These are phyloP conservation scores for Teleiodes luculella DNA, from an alignment of 2,888 invertebrate genomes.

Conservation along the genomic window DNA sequence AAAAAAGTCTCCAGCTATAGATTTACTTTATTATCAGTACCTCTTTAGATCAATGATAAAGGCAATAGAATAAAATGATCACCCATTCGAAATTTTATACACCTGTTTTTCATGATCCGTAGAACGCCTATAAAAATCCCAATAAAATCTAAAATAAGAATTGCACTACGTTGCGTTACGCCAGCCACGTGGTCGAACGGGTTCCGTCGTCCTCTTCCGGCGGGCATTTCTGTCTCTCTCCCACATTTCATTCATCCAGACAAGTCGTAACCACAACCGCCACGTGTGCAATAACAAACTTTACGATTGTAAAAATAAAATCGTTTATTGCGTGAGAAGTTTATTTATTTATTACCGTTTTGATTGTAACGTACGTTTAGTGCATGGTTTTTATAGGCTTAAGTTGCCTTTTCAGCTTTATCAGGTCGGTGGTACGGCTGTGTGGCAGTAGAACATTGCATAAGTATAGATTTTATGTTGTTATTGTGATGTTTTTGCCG, in stretches of 20 bases:
- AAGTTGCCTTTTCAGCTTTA: conserved; percentile 79
- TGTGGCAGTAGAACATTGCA: conserved; percentile 77
- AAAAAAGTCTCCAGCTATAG: too few relatives aligned
- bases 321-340: conserved; percentile 69
- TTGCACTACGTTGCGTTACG: conserved; percentile 60
- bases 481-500: conserved; percentile 76
- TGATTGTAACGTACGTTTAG: conserved; percentile 70
- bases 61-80: too few relatives aligned
- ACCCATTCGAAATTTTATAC: too few relatives aligned
- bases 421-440: conserved; percentile 75
- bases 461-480: conserved; percentile 77
- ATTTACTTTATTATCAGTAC: too few relatives aligned
- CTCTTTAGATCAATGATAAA: too few relatives aligned
- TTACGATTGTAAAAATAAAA: conserved; percentile 70
- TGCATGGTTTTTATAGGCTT: conserved; percentile 79
- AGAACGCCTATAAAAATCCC: conserved; percentile 9
- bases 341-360: conserved; percentile 73
- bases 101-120: background rate
- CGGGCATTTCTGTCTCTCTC: conserved; percentile 48
- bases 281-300: conserved; percentile 73
- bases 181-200: conserved; percentile 70
- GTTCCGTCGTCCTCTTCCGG: conserved; percentile 52
- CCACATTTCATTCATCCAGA: conserved; percentile 67
- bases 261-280: conserved; percentile 64
- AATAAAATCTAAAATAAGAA: conserved; percentile 37